A percentile compares a stretch with the other conserved stretches of the same genome.
Evolutionary conservation across 2,797 vertebrate species (phyloP).

Genomic region (Myripristis murdjan): DNA sequence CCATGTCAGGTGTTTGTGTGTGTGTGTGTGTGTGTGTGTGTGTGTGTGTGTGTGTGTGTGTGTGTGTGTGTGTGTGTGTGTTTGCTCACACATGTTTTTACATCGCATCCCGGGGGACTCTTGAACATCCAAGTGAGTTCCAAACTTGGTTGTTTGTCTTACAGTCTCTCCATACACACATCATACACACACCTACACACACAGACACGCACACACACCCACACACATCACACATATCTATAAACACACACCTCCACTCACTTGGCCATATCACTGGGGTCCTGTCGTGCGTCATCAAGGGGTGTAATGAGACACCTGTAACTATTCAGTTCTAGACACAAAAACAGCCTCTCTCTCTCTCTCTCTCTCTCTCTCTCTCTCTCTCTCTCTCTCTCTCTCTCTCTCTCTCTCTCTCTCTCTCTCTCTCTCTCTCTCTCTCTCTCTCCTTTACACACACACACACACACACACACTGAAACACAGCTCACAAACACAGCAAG

Average conservation of each 20-base stretch:
- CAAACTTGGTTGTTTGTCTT: too few species aligned
- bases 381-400: constrained; percentile 1
- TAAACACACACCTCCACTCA: not conserved
- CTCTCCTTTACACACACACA: too few species aligned
- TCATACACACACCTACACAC: constrained; percentile 1
- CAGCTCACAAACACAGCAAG: not conserved
- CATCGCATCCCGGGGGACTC: too few species aligned
- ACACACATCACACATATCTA: not conserved
- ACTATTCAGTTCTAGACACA: constrained; percentile 41
- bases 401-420: not conserved
- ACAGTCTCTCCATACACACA: too few species aligned
- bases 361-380: too few species aligned
- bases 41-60: not conserved
- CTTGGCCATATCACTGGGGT: constrained; percentile 56
- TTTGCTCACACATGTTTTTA: too few species aligned
- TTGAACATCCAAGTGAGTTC: too few species aligned
- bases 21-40: constrained; percentile 9
- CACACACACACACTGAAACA: too few species aligned
- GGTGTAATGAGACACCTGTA: constrained; percentile 52
- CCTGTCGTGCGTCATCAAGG: constrained; percentile 70
- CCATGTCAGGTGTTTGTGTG: constrained; percentile 3
- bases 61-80: not conserved
- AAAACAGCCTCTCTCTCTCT: too few species aligned
- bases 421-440: too few species aligned
- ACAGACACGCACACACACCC: constrained; percentile 17